phyloP scores from a whole-genome alignment of 2,888 invertebrate species.

The Abscondita cerata region DNA sequence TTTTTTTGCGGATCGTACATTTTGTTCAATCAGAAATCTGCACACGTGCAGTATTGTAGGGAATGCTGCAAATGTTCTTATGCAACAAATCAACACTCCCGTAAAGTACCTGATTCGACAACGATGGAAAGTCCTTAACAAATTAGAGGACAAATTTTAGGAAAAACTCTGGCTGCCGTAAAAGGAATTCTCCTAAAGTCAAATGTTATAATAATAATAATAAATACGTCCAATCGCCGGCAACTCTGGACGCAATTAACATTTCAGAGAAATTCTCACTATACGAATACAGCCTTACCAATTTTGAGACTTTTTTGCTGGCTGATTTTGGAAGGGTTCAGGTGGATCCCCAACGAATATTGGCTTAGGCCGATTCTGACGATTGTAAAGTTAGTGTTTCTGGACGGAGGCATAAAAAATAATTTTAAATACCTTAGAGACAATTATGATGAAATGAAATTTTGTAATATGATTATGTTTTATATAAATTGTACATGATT shows the following conservation, averaged over 20 bases:
- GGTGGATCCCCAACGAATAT: constrained; percentile 10
- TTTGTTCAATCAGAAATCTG: not conserved
- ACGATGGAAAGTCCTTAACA: not conserved
- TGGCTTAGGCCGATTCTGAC: too few species aligned
- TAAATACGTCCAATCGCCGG: not conserved
- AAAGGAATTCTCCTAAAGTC: not conserved
- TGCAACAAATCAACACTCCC: not conserved
- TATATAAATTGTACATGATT: too few species aligned
- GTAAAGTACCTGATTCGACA: not conserved
- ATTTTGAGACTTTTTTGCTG: constrained; percentile 9
- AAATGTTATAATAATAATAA: not conserved
- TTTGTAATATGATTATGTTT: too few species aligned
- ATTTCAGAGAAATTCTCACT: constrained; percentile 3
- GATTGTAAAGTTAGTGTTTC: too few species aligned
- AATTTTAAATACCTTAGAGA: too few species aligned
- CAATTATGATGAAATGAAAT: too few species aligned
- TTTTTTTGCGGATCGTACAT: not conserved
- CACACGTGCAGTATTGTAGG: too few species aligned
- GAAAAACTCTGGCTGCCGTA: not conserved
- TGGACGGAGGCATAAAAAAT: too few species aligned
- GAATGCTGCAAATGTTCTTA: not conserved
- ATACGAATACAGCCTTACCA: constrained; percentile 8
- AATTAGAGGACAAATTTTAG: too few species aligned
- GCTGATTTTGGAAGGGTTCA: constrained; percentile 10
- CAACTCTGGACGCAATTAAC: constrained; percentile 1